phyloP scores from a whole-genome alignment of 1,140 invertebrate species.

The Diabrotica undecimpunctata region DNA sequence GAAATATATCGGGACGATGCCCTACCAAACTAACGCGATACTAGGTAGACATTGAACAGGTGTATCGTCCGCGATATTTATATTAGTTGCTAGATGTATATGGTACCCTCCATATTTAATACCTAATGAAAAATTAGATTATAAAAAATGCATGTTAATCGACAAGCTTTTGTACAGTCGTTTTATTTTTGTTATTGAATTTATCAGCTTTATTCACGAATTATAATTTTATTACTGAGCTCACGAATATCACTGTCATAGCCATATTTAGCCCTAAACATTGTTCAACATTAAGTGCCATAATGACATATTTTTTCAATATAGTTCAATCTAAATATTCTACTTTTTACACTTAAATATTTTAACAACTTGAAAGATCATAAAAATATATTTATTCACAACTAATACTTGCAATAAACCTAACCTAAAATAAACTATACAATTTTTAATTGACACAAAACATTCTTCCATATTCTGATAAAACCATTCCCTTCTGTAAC shows the following conservation, averaged over 20 bases:
- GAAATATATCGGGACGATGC: constrained; percentile 10
- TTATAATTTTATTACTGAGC: background rate
- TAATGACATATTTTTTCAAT: no score
- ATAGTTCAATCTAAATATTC: no score
- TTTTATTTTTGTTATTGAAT: constrained; percentile 40
- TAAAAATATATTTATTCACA: no score
- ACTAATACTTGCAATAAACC: no score
- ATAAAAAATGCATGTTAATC: constrained; percentile 45
- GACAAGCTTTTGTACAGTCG: constrained; percentile 48
- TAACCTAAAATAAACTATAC: no score
- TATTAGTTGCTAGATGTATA: constrained; percentile 46
- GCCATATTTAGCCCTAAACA: no score
- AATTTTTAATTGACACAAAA: no score
- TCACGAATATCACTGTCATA: background rate
- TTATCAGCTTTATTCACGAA: constrained; percentile 21
- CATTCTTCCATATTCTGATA: no score
- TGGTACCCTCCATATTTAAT: constrained; percentile 47
- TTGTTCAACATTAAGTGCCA: no score
- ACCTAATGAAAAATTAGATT: constrained; percentile 44
- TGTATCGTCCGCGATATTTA: constrained; percentile 37
- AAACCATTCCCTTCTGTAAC: no score
- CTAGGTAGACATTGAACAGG: constrained; percentile 17
- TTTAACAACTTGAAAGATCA: no score
- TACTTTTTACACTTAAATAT: no score
- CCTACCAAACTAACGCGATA: constrained; percentile 8